Base-by-base conservation (phyloP, 2,888 invertebrate species). In the Hemistola chrysoprasaria region DNA sequence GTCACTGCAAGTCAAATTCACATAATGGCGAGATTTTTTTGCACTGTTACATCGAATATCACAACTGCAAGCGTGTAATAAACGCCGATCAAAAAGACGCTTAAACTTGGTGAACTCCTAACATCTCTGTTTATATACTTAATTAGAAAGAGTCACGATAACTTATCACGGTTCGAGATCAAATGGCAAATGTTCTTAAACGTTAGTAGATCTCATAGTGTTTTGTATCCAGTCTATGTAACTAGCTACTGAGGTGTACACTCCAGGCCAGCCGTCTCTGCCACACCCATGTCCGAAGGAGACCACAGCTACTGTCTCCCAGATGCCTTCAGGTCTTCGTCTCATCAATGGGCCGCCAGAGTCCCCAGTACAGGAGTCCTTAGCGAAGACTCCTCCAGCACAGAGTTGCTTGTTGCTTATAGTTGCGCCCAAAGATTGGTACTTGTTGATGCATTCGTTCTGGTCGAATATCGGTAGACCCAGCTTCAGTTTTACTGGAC, bases 321-420 rank as follows among this genome's bases (percentile, higher is more conserved):
- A 92, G 0, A 86, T 69, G 0, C 88, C 88, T 0, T 88, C 77
- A 0, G 81, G 72, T 16, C 78, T 80, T 29, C 59, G 77, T 51
- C 72, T 83, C 94, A 95, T 95, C 3, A 95, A 75, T 0, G 95
- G 95, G 2, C 95, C 95, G 0, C 95, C 95, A 0, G 94, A 94
- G 57, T 95, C 95, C 0, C 95, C 95, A 8, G 74, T 89, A 59
- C 95, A 95, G 0, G 95, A 92, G 61, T 95, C 95, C 58, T 92
- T 90, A 2, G 91, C 90, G 38, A 81, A 89, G 22, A 88, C 86
- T 0, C 95, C 93, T 1, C 95, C 95, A 6, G 94, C 94, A 60
- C 95, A 95, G 0, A 95, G 62, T 59, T 93, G 93, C 8, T 82
- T 88, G 0, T 89, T 77, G 0, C 83, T 84, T 20, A 93, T 65